Percentiles rank a stretch among this genome's conserved stretches.
These are phyloP conservation scores for Eueremaeus valkanovi DNA, from an alignment of 2,888 invertebrate genomes.

Conservation along the genomic window DNA sequence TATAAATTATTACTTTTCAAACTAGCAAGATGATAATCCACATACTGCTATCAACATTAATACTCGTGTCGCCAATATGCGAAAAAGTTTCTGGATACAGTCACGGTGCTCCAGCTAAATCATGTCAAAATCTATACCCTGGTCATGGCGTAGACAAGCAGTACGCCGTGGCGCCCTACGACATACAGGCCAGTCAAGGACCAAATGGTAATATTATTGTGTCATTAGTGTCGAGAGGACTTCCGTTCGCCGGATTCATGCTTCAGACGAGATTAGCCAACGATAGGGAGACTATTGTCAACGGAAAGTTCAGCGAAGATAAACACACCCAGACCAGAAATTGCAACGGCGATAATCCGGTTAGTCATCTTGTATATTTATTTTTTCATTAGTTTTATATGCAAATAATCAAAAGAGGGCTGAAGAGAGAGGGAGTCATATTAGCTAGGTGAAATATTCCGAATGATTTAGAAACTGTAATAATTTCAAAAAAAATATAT, in stretches of 20 bases:
- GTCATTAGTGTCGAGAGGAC: constrained; percentile 5
- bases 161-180: constrained; percentile 47
- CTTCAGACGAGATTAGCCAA: constrained; percentile 60
- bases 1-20: too few relatives aligned
- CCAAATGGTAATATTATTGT: constrained; percentile 24
- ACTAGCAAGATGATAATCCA: too few relatives aligned
- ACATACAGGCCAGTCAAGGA: constrained; percentile 42
- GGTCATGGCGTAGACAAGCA: constrained; percentile 49
- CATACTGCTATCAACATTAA: too few relatives aligned
- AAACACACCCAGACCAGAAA: constrained; percentile 13
- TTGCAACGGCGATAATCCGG: constrained; percentile 40
- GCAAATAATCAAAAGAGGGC: too few relatives aligned
- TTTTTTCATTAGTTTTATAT: too few relatives aligned
- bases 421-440: too few relatives aligned
- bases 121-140: constrained; percentile 50
- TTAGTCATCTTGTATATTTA: constrained; percentile 11
- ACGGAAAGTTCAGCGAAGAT: constrained; percentile 40
- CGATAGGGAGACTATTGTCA: constrained; percentile 40
- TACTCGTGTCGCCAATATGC: too few relatives aligned
- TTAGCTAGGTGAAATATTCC: too few relatives aligned
- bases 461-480: too few relatives aligned
- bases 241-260: constrained; percentile 63
- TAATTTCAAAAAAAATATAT: too few relatives aligned
- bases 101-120: constrained; percentile 51
- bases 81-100: constrained; percentile 1